Evolutionary conservation across 2,113 vertebrate species (phyloP).

Genomic region (Pterophyllum scalare): DNA sequence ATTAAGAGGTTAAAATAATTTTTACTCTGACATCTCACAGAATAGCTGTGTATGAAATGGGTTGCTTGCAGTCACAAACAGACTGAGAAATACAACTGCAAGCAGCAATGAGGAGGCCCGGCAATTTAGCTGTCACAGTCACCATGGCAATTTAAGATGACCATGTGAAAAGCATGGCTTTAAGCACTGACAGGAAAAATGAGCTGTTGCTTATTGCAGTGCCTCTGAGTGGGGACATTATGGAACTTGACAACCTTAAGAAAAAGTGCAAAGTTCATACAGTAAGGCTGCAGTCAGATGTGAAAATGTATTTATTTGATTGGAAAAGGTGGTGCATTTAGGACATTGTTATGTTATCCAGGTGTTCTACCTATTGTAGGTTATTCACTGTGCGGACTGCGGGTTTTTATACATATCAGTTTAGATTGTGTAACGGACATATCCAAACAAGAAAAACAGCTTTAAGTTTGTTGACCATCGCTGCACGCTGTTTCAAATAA

Average conservation of each 20-base stretch:
- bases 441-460: not conserved
- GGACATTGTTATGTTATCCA: not conserved
- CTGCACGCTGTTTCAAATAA: not conserved
- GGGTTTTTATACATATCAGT: not conserved
- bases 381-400: not conserved
- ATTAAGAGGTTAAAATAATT: not conserved
- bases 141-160: not conserved
- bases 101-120: not conserved
- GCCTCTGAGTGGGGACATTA: not conserved
- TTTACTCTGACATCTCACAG: not conserved
- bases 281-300: not conserved
- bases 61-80: not conserved
- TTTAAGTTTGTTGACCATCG: not conserved
- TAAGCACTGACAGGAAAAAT: not conserved
- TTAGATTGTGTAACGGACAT: not conserved
- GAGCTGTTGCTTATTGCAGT: not conserved
- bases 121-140: not conserved
- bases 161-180: not conserved
- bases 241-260: not conserved
- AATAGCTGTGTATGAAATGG: not conserved
- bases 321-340: not conserved
- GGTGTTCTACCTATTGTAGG: not conserved
- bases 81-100: not conserved
- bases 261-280: not conserved
- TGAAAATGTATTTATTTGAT: not conserved